Evolutionary conservation across 1,140 invertebrate species (phyloP), one percentile per base, ranked within the genome.

Genomic region (Spodoptera litura): DNA sequence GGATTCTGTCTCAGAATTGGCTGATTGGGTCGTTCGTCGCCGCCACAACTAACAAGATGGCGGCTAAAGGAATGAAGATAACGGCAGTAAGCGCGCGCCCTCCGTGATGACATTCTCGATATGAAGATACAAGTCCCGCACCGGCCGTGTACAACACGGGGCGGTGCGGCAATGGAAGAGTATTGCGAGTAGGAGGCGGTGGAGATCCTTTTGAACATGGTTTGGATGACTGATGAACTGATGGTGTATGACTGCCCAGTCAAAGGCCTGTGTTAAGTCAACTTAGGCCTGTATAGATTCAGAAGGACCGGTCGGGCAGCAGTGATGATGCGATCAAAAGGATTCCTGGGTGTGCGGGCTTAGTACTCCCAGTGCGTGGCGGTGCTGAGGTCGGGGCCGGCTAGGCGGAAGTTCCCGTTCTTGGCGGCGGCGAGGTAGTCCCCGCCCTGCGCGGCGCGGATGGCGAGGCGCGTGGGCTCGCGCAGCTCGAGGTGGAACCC

Each of bases 331-430:
- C 4, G 20, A 15, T 64, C 49, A 31, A 52, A 68, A 58, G 38
- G 53, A 53, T 49, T 44, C 52, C 58, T 53, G 31, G 44, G 44
- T 61, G 44, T 4, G 38, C n/a, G 70, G 13, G 78, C 20, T 96
- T 98, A 99, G 94, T 98, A 99, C 95, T 99, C 98, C 98, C 98
- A 99, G 91, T 98, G 97, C 78, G 98, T 99, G 84, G 98, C 98
- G 75, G 95, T 95, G 76, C 97, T 96, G 85, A 97, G 96, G 88
- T 98, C 97, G 73, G 96, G 96, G 73, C 97, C 97, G 35, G 97
- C 97, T 52, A 99, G 96, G 89, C 97, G 97, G 95, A 99, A 97
- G 76, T 97, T 96, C 62, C 99, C 99, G 94, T 99, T 99, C 95
- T 99, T 99, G 87, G 98, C 98, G 73, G 98, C 98, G 77, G 97